Evolutionary conservation across 2,888 invertebrate species (phyloP), one percentile per base, ranked within the genome.

Genomic region (Cosmia pyralina): DNA sequence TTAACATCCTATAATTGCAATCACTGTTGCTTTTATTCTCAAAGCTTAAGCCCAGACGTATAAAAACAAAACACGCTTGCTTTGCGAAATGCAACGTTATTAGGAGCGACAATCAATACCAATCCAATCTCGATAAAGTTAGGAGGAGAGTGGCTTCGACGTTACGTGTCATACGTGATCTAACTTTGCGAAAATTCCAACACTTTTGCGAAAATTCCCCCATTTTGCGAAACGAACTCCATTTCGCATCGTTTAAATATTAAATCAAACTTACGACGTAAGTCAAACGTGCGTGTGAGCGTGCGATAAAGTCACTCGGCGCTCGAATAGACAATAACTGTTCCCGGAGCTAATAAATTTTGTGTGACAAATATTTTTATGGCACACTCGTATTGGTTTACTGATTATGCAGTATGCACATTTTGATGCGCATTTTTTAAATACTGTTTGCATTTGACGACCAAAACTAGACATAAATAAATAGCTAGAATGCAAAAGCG

Each of bases 101-200:
- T 83, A 86, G 75, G 73, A 66, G 69, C 76, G 79, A 85, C 87
- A 85, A 82, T 86, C 86, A 82, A 83, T 84, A 81, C 83, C 84
- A 83, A 85, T 84, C 85, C 86, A 87, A 88, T 87, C 84, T 83
- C 81, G 84, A 84, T 84, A 83, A 79, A 81, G 84, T 85, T 78
- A 86, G 75, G 55, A 66, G 82, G 67, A 82, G 87, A 85, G 83
- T 81, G 84, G 87, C 79, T 79, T 67, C 77, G 70, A 76, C 76
- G 68, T 84, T 85, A 85, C 87, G 87, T 88, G 88, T 81, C 81
- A 85, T 83, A 87, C 87, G 87, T 87, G 87, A 88, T 87, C 84
- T 68, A 82, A 88, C 82, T 78, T 69, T 65, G 74, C 74, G 75
- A 77, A 76, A 50, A 85, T 72, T 69, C 60, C 59, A 69, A 65